phyloP scores from a whole-genome alignment of 2,888 invertebrate species.

The Pachydiplax longipennis region DNA sequence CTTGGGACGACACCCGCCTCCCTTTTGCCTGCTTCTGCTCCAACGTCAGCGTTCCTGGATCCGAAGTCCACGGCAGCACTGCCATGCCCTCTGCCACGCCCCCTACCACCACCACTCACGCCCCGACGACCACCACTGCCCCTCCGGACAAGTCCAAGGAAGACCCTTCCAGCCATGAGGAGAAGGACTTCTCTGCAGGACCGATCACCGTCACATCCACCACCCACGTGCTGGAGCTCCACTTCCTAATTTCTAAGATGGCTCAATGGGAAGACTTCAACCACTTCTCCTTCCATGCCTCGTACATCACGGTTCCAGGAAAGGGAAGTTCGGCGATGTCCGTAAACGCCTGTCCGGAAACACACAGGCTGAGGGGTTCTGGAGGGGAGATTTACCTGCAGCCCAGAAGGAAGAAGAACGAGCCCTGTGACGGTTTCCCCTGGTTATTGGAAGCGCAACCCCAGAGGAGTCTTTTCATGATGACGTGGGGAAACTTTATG shows the following conservation, averaged over 20 bases:
- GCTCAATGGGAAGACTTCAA: conserved; percentile 82
- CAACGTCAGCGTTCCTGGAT: conserved; percentile 66
- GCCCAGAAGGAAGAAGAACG: conserved; percentile 67
- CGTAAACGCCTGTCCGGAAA: conserved; percentile 52
- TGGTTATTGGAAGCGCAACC: conserved; percentile 82
- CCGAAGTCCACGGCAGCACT: conserved; percentile 53
- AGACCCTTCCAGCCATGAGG: not conserved
- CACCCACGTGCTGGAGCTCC: conserved; percentile 75
- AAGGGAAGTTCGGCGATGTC: conserved; percentile 68
- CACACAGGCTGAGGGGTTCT: conserved; percentile 54
- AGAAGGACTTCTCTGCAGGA: conserved; percentile 34
- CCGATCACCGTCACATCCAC: conserved; percentile 72
- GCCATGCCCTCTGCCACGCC: not conserved
- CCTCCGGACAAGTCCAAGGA: not conserved
- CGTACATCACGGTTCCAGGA: conserved; percentile 70
- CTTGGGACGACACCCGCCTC: conserved; percentile 74
- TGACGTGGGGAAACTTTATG: conserved; percentile 83
- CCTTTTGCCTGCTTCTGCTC: conserved; percentile 83
- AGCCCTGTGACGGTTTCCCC: conserved; percentile 77
- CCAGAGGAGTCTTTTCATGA: conserved; percentile 80
- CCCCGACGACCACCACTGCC: not conserved
- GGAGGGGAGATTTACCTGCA: conserved; percentile 75
- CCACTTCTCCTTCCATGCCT: conserved; percentile 79
- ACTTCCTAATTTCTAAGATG: conserved; percentile 76
- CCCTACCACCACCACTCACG: not conserved